These are phyloP conservation scores for Bergia sp. DNA, from an alignment of 92 coral and sea anemone species.

Conservation along the genomic window DNA sequence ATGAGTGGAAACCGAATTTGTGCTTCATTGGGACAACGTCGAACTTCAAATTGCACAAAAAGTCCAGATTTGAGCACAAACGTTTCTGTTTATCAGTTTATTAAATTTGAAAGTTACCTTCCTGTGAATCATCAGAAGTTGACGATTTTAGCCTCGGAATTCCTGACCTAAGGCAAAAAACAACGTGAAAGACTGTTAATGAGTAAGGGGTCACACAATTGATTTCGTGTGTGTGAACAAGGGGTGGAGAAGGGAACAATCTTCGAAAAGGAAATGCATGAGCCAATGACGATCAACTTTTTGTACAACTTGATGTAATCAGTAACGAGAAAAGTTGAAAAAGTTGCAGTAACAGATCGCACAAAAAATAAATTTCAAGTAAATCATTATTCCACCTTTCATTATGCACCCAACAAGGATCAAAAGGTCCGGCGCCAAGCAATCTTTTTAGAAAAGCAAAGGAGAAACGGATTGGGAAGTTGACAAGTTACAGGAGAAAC, in stretches of 20 bases:
- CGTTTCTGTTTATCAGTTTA: neutral
- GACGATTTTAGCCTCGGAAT: constrained; percentile 26
- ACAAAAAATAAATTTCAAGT: no score
- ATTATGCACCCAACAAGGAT: neutral
- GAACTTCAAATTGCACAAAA: neutral
- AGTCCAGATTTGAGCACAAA: neutral
- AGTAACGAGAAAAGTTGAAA: no score
- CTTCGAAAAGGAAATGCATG: no score
- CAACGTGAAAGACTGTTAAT: neutral
- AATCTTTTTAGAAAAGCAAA: no score
- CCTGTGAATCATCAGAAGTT: constrained; percentile 19
- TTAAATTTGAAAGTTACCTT: constrained; percentile 7
- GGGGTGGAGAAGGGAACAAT: no score
- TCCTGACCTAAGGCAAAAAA: constrained; percentile 18
- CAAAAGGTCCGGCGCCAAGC: neutral
- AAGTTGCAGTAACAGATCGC: neutral
- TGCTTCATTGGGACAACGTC: neutral
- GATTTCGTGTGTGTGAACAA: neutral
- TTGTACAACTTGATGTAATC: no score
- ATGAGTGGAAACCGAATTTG: neutral
- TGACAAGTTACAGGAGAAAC: no score
- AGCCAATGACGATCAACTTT: no score
- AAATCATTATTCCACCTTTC: neutral
- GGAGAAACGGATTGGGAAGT: no score
- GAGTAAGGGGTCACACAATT: neutral